Percentiles rank a stretch among this genome's conserved stretches.
Evolutionary conservation across 2,888 invertebrate species (phyloP).

Genomic region (Drosophila eohydei): DNA sequence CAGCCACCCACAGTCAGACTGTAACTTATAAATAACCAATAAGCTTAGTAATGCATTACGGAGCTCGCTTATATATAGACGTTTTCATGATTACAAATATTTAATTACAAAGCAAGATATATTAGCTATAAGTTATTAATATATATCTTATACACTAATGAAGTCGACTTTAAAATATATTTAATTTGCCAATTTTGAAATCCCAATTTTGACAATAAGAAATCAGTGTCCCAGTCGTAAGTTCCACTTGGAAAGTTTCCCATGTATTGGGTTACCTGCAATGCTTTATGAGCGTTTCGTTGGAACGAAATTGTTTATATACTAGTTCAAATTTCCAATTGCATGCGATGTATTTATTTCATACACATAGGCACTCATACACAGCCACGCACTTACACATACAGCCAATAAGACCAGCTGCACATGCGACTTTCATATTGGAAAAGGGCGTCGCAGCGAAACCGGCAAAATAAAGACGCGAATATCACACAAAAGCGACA

Average conservation of each 20-base stretch:
- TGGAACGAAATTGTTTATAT: neutral
- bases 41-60: slow-evolving; percentile 18
- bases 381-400: neutral
- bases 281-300: neutral
- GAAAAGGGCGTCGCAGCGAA: slow-evolving; percentile 66
- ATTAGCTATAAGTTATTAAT: neutral
- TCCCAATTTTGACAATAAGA: neutral
- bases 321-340: slow-evolving; percentile 16
- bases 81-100: neutral
- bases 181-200: neutral
- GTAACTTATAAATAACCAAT: slow-evolving; percentile 29
- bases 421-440: slow-evolving; percentile 60
- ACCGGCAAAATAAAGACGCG: slow-evolving; percentile 78
- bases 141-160: neutral
- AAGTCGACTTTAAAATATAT: neutral
- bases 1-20: slow-evolving; percentile 9
- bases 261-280: neutral
- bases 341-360: slow-evolving; percentile 14
- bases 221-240: neutral
- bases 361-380: slow-evolving; percentile 4
- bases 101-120: neutral
- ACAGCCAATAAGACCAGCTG: slow-evolving; percentile 45
- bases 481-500: slow-evolving; percentile 55
- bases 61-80: neutral
- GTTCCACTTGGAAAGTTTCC: neutral